Conservation (phyloP, 1,140 invertebrate species). For the Dermatophagoides farinae region DNA sequence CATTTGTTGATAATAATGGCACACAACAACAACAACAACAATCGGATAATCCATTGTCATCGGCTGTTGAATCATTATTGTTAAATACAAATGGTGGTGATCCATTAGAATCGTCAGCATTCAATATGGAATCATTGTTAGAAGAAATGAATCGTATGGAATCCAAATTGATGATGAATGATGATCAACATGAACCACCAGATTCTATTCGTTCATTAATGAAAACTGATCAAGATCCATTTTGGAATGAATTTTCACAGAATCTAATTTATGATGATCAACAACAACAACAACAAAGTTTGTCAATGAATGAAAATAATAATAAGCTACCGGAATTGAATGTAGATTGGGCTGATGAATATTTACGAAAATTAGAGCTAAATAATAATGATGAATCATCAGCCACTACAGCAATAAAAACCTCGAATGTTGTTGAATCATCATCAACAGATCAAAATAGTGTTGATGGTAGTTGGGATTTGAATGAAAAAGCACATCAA, state of each 20-base stretch:
- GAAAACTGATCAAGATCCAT: not conserved
- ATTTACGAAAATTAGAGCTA: conserved; percentile 15
- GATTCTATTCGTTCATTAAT: not conserved
- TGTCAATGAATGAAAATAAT: too few relatives aligned
- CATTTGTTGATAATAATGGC: not conserved
- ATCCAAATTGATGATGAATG: not conserved
- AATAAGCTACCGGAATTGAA: too few relatives aligned
- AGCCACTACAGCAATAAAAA: not conserved
- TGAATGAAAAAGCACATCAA: not conserved
- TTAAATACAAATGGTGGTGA: too few relatives aligned
- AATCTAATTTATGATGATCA: not conserved
- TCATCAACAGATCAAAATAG: too few relatives aligned
- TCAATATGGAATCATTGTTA: conserved; percentile 1
- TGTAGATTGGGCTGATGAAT: conserved; percentile 25
- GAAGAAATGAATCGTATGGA: not conserved
- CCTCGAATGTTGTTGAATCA: too few relatives aligned
- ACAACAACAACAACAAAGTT: not conserved
- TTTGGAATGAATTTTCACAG: not conserved
- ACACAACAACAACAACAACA: not conserved
- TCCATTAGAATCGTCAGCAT: not conserved
- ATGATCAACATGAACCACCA: not conserved
- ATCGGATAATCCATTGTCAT: not conserved
- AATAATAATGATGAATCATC: not conserved
- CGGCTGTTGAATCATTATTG: not conserved
- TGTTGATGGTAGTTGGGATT: not conserved